Base-by-base conservation (phyloP, 2,888 invertebrate genomes). In the Philhelius pedissequus region DNA sequence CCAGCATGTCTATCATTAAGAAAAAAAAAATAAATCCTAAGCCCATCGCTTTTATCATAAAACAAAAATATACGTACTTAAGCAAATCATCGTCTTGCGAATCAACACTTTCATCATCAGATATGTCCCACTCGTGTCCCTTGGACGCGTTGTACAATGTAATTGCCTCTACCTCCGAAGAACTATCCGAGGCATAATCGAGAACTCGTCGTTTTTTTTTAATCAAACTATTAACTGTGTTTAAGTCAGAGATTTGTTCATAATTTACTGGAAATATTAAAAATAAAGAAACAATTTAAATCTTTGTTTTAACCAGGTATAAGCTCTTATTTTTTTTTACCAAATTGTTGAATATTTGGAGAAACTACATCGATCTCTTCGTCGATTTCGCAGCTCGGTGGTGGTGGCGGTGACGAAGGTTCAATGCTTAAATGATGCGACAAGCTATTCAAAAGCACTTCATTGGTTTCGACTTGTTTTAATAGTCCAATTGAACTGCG, bases 101-200 rank as follows among this genome's bases (percentile, higher is more conserved):
- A 89, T 96, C 96, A 13, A 95, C 93, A 89, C 95, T 96, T 89
- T 96, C 96, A 88, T 95, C 94, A 89, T 96, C 96, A 11, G 96
- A 96, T 87, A 94, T 94, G 87, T 94, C 94, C 80, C 94, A 94
- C 82, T 94, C 94, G 54, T 93, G 92, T 86, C 94, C 94, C 83
- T 93, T 92, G 92, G 95, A 94, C 0, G 94, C 94, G 80, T 94
- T 94, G 45, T 92, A 93, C 45, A 94, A 91, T n/a, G 93, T 93
- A 0, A 94, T 92, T 0, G 94, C 92, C 88, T 96, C 96, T 1
- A 94, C 93, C 4, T 90, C 95, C 3, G 90, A 89, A 1, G 91
- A 89, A 86, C 95, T 96, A 87, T 96, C 96, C 8, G 95, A 95
- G 30, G 95, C 95, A 90, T 94, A 95, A 88, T 96, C 96, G 88